phyloP scores from a whole-genome alignment of 2,888 invertebrate species.

The Tinea pellionella region DNA sequence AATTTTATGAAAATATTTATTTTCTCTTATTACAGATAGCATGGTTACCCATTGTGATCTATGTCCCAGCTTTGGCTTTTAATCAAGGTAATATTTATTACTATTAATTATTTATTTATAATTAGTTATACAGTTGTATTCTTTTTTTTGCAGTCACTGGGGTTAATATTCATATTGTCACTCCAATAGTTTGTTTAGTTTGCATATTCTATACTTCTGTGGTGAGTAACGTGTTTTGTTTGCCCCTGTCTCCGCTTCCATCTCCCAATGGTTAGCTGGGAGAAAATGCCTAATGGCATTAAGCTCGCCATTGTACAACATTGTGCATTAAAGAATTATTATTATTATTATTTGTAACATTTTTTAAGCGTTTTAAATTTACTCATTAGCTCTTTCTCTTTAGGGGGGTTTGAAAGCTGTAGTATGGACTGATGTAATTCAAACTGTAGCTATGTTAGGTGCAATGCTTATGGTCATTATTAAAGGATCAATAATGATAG shows the following conservation, averaged over 20 bases:
- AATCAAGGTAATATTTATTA: constrained; percentile 69
- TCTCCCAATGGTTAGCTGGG: too few relatives aligned
- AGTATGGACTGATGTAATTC: constrained; percentile 80
- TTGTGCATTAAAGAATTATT: too few relatives aligned
- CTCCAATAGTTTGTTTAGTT: constrained; percentile 78
- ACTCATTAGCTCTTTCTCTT: background rate
- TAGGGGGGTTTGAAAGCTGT: constrained; percentile 77
- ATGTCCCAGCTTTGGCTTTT: constrained; percentile 78
- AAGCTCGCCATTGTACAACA: too few relatives aligned
- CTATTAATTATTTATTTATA: background rate
- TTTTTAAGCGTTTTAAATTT: background rate
- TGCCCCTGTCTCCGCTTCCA: too few relatives aligned
- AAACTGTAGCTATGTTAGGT: constrained; percentile 75
- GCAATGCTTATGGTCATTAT: constrained; percentile 74
- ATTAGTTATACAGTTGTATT: constrained; percentile 13
- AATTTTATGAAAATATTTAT: background rate
- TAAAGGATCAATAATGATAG: constrained; percentile 74
- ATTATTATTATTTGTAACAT: too few relatives aligned
- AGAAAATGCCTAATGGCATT: too few relatives aligned
- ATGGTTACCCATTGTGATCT: constrained; percentile 79
- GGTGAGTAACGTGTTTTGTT: constrained; percentile 57
- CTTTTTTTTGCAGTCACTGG: constrained; percentile 74
- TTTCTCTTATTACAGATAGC: constrained; percentile 56
- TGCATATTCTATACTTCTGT: constrained; percentile 85
- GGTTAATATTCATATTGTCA: constrained; percentile 78